A percentile compares a stretch with the other conserved stretches of the same genome.
phyloP scores from a whole-genome alignment of 1,140 invertebrate species.

The Pristionchus pacificus region DNA sequence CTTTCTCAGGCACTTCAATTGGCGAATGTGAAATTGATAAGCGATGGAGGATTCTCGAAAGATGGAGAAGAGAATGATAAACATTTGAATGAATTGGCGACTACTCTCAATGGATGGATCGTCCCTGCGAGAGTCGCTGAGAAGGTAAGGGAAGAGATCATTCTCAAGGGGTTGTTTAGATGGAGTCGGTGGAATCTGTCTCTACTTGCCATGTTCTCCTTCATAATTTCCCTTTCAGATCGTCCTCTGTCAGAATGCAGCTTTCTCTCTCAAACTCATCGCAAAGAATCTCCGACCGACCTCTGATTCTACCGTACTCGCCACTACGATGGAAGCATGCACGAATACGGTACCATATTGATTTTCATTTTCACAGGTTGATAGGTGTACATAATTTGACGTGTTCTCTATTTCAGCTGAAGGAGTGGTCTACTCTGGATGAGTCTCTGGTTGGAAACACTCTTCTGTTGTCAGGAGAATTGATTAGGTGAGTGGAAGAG shows the following conservation, averaged over 20 bases:
- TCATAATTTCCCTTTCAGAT: conserved; percentile 27
- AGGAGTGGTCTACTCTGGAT: conserved; percentile 24
- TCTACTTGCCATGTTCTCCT: too few species aligned
- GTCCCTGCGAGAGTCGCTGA: conserved; percentile 22
- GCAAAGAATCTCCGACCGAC: conserved; percentile 26
- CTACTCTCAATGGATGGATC: conserved; percentile 30
- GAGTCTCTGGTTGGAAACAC: conserved; percentile 31
- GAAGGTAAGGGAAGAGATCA: conserved; percentile 4
- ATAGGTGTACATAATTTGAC: neutral
- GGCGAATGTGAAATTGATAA: conserved; percentile 28
- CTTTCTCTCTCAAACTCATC: conserved; percentile 32
- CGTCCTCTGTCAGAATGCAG: conserved; percentile 31
- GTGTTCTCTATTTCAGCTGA: neutral
- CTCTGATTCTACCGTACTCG: conserved; percentile 26
- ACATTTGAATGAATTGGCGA: conserved; percentile 20
- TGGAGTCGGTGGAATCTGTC: too few species aligned
- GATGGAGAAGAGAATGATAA: conserved; percentile 30
- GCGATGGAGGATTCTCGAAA: conserved; percentile 18
- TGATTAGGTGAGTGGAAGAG: conserved; percentile 27
- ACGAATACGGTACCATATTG: conserved; percentile 5
- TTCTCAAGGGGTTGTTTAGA: too few species aligned
- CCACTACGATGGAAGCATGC: conserved; percentile 28
- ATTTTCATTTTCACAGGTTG: neutral
- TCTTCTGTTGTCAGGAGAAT: conserved; percentile 31
- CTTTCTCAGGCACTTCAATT: conserved; percentile 18